A percentile compares a stretch with the other conserved stretches of the same genome.
Conservation (phyloP, 2,888 invertebrate genomes). For the Oligia fasciuncula region DNA sequence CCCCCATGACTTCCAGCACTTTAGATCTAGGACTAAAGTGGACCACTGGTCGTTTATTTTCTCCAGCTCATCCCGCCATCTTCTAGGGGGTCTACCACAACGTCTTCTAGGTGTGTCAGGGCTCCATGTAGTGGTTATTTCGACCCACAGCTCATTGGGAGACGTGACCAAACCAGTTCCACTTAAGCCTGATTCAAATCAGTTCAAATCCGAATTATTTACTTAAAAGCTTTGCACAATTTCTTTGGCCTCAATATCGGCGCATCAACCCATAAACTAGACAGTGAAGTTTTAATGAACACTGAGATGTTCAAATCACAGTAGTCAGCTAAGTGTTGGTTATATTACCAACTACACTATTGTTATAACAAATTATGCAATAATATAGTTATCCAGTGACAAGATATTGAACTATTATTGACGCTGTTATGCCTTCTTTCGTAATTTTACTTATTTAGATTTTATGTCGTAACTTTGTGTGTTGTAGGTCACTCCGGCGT, state of each 20-base stretch:
- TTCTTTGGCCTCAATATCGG: not conserved
- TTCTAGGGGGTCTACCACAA: not conserved
- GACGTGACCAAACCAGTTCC: not conserved
- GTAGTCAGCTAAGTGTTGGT: not conserved
- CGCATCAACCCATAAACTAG: not conserved
- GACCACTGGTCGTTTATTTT: not conserved
- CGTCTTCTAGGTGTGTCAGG: not conserved
- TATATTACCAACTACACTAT: not conserved
- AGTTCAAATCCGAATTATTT: not conserved
- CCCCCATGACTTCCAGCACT: not conserved
- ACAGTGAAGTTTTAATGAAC: not conserved
- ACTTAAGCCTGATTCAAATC: not conserved
- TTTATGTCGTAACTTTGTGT: not conserved
- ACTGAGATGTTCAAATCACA: not conserved
- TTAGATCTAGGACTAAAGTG: not conserved
- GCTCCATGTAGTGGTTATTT: not conserved
- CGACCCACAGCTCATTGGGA: not conserved
- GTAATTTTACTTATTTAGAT: not conserved
- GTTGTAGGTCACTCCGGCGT: conserved; percentile 1
- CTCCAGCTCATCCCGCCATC: not conserved
- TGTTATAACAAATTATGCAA: not conserved
- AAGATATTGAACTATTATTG: conserved; percentile 22
- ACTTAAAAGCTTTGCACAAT: not conserved
- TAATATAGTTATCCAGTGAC: not conserved
- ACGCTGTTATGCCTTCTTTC: not conserved